Conservation (phyloP, 2,113 vertebrate genomes). For the Epinephelus fuscoguttatus region DNA sequence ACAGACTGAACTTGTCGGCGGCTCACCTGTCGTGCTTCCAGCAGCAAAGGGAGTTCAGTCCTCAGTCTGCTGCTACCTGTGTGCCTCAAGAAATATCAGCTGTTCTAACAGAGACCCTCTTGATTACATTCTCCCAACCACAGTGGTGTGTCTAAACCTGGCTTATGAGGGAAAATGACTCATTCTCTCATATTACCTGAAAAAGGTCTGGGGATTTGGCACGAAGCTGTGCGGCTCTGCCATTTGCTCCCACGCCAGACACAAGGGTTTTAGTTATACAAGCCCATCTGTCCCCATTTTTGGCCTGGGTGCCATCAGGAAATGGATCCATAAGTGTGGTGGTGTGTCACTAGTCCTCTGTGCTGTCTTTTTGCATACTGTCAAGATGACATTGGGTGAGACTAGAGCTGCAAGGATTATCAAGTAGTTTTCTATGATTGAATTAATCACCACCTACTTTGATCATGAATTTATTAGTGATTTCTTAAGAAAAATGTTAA, state of each 20-base stretch:
- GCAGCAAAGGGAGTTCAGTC: background rate
- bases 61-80: background rate
- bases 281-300: slow-evolving; percentile 36
- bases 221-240: background rate
- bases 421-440: too few relatives aligned
- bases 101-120: background rate
- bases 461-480: too few relatives aligned
- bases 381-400: background rate
- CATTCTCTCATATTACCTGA: slow-evolving; percentile 23
- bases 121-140: background rate
- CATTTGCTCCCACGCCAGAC: slow-evolving; percentile 33
- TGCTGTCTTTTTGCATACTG: background rate
- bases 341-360: background rate
- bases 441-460: too few relatives aligned
- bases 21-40: background rate
- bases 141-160: background rate
- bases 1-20: background rate
- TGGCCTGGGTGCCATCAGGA: background rate
- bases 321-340: background rate
- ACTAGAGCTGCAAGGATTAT: too few relatives aligned
- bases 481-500: too few relatives aligned
- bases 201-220: slow-evolving; percentile 21
- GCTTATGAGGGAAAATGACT: slow-evolving; percentile 4
- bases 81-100: background rate
- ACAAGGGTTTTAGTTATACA: slow-evolving; percentile 26